Conservation (phyloP, 53 echinoderm and acorn worm genomes). For the Henricia sp. region DNA sequence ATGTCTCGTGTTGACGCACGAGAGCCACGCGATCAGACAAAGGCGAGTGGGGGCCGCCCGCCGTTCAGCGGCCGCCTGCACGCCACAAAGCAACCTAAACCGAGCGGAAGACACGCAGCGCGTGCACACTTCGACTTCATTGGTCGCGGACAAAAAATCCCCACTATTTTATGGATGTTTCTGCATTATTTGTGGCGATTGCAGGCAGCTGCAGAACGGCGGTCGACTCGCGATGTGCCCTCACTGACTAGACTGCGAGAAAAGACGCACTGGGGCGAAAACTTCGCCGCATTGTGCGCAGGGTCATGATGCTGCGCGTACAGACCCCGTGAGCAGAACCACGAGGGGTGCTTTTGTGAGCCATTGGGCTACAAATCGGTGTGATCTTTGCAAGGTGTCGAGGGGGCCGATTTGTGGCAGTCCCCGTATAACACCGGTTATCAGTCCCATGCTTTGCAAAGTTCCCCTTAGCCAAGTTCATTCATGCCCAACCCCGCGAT, state of each 20-base stretch:
- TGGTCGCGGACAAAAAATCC: conserved; percentile 51
- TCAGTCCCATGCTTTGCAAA: neutral
- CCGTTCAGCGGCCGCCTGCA: conserved; percentile 5
- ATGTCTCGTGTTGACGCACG: conserved; percentile 52
- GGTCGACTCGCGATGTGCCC: conserved; percentile 21
- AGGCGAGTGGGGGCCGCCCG: conserved; percentile 31
- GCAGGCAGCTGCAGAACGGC: conserved; percentile 51
- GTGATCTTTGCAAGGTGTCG: conserved; percentile 37
- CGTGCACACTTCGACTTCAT: conserved; percentile 54
- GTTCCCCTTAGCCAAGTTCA: neutral
- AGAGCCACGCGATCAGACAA: conserved; percentile 42
- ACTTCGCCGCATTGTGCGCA: neutral
- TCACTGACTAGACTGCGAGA: conserved; percentile 28
- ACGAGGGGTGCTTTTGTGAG: neutral
- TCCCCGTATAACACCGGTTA: neutral
- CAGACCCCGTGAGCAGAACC: neutral
- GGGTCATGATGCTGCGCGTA: neutral
- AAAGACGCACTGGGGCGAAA: conserved; percentile 42
- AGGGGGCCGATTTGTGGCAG: conserved; percentile 16
- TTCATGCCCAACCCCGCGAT: neutral
- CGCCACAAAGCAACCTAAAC: conserved; percentile 38
- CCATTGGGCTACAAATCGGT: conserved; percentile 29
- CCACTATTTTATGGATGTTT: conserved; percentile 57
- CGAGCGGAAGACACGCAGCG: conserved; percentile 47
- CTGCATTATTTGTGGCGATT: conserved; percentile 58